Percentiles rank a stretch among this genome's conserved stretches.
Evolutionary conservation across 2,113 vertebrate species (phyloP).

Genomic region (Chaenocephalus aceratus): DNA sequence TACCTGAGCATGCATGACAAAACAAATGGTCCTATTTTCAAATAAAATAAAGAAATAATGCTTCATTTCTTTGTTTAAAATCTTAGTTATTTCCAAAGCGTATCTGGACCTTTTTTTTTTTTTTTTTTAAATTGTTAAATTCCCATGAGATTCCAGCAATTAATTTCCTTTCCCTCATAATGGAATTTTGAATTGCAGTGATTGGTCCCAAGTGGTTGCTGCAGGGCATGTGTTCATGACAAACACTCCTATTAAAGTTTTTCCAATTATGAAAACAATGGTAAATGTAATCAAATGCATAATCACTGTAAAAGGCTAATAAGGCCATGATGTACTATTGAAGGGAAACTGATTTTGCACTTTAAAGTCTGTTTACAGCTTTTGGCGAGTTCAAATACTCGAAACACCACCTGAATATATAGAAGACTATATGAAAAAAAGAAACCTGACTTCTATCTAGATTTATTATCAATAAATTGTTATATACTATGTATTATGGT

Average conservation of each 20-base stretch:
- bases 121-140: slow-evolving; percentile 32
- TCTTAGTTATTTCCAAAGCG: slow-evolving; percentile 25
- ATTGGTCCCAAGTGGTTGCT: slow-evolving; percentile 50
- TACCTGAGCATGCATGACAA: slow-evolving; percentile 18
- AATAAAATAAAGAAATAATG: slow-evolving; percentile 2
- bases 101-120: slow-evolving; percentile 5
- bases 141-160: slow-evolving; percentile 40
- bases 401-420: no score
- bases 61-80: background rate
- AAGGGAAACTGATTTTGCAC: background rate
- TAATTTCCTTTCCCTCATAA: slow-evolving; percentile 35
- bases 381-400: background rate
- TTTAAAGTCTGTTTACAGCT: background rate
- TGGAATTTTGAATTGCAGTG: slow-evolving; percentile 64
- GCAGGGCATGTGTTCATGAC: slow-evolving; percentile 20
- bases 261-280: slow-evolving; percentile 24
- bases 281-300: slow-evolving; percentile 17
- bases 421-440: no score
- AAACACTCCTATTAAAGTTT: slow-evolving; percentile 46
- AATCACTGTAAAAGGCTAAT: slow-evolving; percentile 25
- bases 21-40: background rate
- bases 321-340: slow-evolving; percentile 6
- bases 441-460: no score
- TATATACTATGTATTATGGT: no score
- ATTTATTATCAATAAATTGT: no score